Percentiles rank a stretch among this genome's conserved stretches.
phyloP scores from a whole-genome alignment of 2,113 vertebrate species.

The Anarhynchus alexandrinus region DNA sequence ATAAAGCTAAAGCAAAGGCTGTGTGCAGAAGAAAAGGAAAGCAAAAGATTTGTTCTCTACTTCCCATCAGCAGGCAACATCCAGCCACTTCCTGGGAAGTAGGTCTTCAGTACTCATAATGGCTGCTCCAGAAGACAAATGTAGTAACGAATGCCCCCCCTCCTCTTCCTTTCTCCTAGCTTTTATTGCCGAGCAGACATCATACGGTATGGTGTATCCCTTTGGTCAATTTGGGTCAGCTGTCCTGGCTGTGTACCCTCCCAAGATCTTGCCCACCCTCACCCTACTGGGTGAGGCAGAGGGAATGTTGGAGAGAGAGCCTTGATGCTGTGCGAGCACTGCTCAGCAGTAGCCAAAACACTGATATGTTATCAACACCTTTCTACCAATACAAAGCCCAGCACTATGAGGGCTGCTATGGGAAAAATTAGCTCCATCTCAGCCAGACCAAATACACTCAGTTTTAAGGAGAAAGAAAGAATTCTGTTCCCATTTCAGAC shows the following conservation, averaged over 20 bases:
- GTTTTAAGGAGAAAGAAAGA: neutral
- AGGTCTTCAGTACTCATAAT: too few species aligned
- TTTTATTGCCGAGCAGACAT: neutral
- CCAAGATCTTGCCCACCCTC: neutral
- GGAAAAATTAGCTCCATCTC: neutral
- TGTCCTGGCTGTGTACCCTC: neutral
- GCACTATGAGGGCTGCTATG: fast-evolving
- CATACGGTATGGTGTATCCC: neutral
- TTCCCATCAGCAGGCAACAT: too few species aligned
- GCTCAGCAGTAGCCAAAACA: neutral
- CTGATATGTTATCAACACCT: neutral
- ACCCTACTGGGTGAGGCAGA: neutral
- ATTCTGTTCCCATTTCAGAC: neutral
- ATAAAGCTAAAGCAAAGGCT: too few species aligned
- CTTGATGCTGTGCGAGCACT: neutral
- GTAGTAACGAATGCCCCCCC: fast-evolving
- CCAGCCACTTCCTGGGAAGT: too few species aligned
- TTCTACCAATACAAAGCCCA: neutral
- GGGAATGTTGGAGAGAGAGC: neutral
- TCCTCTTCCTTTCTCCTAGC: neutral
- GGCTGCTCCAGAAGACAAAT: neutral
- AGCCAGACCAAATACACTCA: neutral
- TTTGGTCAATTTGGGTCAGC: neutral
- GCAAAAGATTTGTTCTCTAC: too few species aligned
- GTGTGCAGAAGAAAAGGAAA: too few species aligned